phyloP scores from a whole-genome alignment of 2,113 vertebrate genomes.

The Rhinolophus sinicus region DNA sequence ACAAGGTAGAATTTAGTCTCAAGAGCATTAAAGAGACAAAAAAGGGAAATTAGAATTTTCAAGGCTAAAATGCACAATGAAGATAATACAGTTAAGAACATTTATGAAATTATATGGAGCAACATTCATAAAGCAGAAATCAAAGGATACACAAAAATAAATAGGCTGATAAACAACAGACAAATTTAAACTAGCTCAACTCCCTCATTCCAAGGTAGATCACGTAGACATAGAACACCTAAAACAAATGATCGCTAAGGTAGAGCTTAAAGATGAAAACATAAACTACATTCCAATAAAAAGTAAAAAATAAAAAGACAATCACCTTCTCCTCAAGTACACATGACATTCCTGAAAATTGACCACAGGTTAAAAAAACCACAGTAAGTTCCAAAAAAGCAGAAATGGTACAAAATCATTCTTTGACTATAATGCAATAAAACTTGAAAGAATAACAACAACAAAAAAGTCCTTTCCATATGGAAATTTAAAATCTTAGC shows the following conservation, averaged over 20 bases:
- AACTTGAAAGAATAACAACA: not conserved
- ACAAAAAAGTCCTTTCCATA: not conserved
- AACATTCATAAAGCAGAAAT: not conserved
- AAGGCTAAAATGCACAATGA: conserved; percentile 36
- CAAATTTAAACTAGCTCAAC: not conserved
- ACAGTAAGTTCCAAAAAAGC: not conserved
- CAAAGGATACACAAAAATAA: not conserved
- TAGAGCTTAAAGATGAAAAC: not conserved
- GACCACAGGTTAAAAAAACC: not conserved
- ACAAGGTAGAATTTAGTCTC: not conserved
- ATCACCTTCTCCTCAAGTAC: not conserved
- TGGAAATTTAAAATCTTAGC: conserved; percentile 12
- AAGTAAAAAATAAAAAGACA: not conserved
- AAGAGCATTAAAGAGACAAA: not conserved
- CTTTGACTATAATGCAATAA: not conserved
- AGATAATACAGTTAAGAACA: not conserved
- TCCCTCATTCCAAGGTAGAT: not conserved
- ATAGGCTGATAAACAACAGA: not conserved
- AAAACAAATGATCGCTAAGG: not conserved
- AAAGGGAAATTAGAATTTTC: not conserved
- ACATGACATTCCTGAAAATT: not conserved
- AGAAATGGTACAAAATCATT: not conserved
- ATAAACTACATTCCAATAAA: not conserved
- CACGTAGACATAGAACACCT: not conserved
- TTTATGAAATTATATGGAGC: not conserved